phyloP scores from a whole-genome alignment of 2,797 vertebrate species.

The Mionectes olivaceus region DNA sequence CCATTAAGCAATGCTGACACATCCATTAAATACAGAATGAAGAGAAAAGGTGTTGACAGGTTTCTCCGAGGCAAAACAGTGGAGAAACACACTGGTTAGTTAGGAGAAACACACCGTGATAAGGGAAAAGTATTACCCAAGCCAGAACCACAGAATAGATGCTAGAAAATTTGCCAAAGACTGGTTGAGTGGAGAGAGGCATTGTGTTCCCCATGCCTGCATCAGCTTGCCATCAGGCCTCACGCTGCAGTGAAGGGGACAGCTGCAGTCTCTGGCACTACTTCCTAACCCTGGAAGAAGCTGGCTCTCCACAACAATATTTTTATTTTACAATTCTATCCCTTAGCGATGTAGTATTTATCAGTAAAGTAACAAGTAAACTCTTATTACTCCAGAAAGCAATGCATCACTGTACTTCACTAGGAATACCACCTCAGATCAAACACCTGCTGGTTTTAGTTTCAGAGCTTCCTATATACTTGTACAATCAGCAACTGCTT shows the following conservation, averaged over 20 bases:
- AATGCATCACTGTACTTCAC: not conserved
- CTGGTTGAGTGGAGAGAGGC: not conserved
- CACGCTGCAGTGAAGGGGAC: rapidly evolving
- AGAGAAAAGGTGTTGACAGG: conserved; percentile 42
- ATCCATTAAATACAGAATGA: conserved; percentile 14
- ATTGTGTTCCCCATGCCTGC: not conserved
- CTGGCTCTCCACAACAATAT: not conserved
- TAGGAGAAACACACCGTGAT: not conserved
- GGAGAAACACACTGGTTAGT: not conserved
- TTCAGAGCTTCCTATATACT: not conserved
- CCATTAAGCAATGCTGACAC: conserved; percentile 25
- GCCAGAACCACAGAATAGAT: not conserved
- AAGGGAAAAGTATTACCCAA: not conserved
- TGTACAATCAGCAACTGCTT: not conserved
- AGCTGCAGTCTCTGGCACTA: not conserved
- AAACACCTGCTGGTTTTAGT: not conserved
- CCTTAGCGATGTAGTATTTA: not conserved
- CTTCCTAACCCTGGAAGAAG: not conserved
- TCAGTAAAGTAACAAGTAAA: not conserved
- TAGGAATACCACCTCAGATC: not conserved
- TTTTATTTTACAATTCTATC: not conserved
- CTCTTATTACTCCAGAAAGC: not conserved
- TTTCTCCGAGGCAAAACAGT: not conserved
- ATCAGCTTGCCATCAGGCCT: not conserved
- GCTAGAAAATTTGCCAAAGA: not conserved